Evolutionary conservation across 2,888 invertebrate genomes (phyloP), one percentile per base, ranked within the genome.

Genomic region (Lasiommata megera): DNA sequence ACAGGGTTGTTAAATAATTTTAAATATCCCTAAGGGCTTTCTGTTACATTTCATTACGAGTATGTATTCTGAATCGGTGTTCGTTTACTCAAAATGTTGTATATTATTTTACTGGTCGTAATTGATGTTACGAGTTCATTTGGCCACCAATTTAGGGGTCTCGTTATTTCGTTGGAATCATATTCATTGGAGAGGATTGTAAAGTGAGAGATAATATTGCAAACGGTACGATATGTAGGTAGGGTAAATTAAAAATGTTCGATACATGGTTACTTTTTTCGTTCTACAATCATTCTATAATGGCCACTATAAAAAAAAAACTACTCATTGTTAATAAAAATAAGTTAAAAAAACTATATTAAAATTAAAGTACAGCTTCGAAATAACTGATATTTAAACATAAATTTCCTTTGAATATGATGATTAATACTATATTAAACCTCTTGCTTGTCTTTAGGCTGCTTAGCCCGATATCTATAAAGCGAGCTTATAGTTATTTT

Each of bases 1-100:
- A 28, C 12, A 14, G 8, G 23, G 23, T 43, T 43, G 23, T 43
- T 46, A 31, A 31, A 46, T 29, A 31, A 31, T 46, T 46, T 46
- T 29, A 9, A 46, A 37, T 11, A n/a, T 31, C 46, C 31, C 46
- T 16, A 3, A 11, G 29, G 44, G 46, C 8, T 46, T 46, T 16
- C 16, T 16, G 44, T 17, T 46, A 46, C 31, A 31, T 46, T 31
- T 16, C 46, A 46, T 46, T 46, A 44, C 9, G 9, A 9, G 41
- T 41, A 38, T 0, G n/a, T 41, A 46, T 29, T 31, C 28, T 7
- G 14, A 44, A 28, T 28, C 46, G 8, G 6, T 28, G 46, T 46
- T 46, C 46, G 46, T 46, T 46, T 31, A 12, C 31, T 46, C 31
- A 44, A 34, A 1, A 34, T 28, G 14, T 28, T 44, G 46, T 46